Conservation (phyloP, 37 sponge, comb jelly and placozoan species). For the Halichondria panicea region DNA sequence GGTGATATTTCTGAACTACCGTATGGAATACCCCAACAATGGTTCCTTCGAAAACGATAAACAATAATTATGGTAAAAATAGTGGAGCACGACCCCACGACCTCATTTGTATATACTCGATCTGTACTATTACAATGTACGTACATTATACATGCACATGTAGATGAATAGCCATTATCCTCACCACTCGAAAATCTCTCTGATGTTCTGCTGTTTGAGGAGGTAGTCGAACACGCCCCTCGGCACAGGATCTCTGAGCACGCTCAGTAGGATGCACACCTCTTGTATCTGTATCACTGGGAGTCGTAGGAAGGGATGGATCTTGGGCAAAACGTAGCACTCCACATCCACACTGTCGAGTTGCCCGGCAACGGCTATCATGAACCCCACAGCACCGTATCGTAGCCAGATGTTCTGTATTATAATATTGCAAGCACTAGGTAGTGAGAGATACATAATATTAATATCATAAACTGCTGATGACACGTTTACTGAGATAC, state of each 20-base stretch:
- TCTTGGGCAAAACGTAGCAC: conserved; percentile 73
- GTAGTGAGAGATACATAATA: too few relatives aligned
- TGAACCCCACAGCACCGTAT: conserved; percentile 85
- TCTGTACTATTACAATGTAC: not conserved
- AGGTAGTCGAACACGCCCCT: conserved; percentile 77
- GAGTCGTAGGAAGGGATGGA: conserved; percentile 64
- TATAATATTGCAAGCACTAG: too few relatives aligned
- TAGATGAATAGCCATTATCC: not conserved
- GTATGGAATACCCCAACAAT: too few relatives aligned
- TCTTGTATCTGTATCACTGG: conserved; percentile 65
- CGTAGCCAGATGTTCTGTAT: conserved; percentile 87
- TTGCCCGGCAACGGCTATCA: conserved; percentile 44
- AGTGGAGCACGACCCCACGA: too few relatives aligned
- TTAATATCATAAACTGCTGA: too few relatives aligned
- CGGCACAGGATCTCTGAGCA: conserved; percentile 69
- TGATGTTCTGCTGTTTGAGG: conserved; percentile 54
- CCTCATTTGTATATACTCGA: not conserved
- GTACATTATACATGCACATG: not conserved
- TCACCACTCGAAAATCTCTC: conserved; percentile 63
- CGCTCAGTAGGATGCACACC: conserved; percentile 67
- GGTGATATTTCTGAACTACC: too few relatives aligned
- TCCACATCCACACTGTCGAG: conserved; percentile 74
- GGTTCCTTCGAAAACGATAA: too few relatives aligned
- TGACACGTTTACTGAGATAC: too few relatives aligned
- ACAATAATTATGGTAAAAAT: too few relatives aligned